Evolutionary conservation across 64 coral and sea anemone species (phyloP).

Genomic region (Exaiptasia diaphana): DNA sequence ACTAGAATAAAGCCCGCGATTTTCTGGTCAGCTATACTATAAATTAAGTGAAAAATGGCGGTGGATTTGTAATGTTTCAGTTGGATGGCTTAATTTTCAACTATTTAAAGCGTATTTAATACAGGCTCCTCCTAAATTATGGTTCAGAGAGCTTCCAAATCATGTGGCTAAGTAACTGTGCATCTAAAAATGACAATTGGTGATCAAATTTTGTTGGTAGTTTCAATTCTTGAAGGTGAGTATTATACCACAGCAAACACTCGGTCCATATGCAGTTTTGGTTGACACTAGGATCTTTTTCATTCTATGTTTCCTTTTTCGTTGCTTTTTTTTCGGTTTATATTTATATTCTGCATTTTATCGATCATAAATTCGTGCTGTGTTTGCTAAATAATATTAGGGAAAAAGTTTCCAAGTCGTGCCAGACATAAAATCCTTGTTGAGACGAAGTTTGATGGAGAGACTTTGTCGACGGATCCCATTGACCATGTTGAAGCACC

Average conservation of each 20-base stretch:
- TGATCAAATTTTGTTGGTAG: constrained; percentile 85
- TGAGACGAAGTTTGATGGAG: constrained; percentile 98
- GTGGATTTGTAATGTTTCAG: background rate
- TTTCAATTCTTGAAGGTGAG: constrained; percentile 92
- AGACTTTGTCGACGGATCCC: constrained; percentile 92
- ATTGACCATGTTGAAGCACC: constrained; percentile 90
- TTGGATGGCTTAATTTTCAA: background rate
- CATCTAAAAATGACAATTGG: constrained; percentile 55
- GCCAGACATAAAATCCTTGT: constrained; percentile 80
- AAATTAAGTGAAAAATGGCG: constrained; percentile 2
- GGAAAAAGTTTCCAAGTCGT: constrained; percentile 77
- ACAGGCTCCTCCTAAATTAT: background rate
- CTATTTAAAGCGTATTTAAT: background rate
- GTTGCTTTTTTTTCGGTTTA: too few species aligned
- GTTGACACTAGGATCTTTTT: too few species aligned
- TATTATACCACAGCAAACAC: too few species aligned
- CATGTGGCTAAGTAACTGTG: background rate
- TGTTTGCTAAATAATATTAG: too few species aligned
- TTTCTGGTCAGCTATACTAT: background rate
- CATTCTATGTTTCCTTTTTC: too few species aligned
- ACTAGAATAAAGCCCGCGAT: constrained; percentile 3
- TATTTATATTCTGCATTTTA: too few species aligned
- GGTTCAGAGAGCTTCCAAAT: background rate
- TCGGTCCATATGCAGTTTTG: too few species aligned
- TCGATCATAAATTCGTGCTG: too few species aligned